Evolutionary conservation across 2,797 vertebrate species (phyloP).

Genomic region (Alcedo atthis): DNA sequence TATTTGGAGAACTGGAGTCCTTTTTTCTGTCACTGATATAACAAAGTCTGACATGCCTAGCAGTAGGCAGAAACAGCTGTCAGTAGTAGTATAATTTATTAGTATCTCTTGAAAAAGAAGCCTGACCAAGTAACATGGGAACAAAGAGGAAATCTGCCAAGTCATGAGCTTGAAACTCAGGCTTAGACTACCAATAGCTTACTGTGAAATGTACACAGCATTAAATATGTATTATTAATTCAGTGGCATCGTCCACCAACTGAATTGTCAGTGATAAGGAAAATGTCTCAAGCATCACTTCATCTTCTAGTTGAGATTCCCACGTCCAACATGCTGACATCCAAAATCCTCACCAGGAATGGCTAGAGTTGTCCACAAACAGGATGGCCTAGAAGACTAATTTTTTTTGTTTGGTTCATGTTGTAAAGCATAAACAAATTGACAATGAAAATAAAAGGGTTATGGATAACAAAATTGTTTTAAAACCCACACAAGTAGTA

Average conservation of each 20-base stretch:
- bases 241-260: neutral
- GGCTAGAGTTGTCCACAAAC: neutral
- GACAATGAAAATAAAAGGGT: accelerated
- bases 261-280: neutral
- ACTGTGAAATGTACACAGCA: neutral
- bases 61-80: slow-evolving; percentile 65
- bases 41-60: slow-evolving; percentile 58
- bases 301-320: neutral
- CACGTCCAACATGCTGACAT: neutral
- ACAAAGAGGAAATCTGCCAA: slow-evolving; percentile 57
- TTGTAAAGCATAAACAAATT: neutral
- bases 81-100: slow-evolving; percentile 64
- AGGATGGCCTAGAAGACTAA: neutral
- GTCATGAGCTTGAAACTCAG: slow-evolving; percentile 11
- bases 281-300: neutral
- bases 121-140: slow-evolving; percentile 34
- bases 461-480: neutral
- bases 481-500: neutral
- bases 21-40: slow-evolving; percentile 53
- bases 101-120: slow-evolving; percentile 21
- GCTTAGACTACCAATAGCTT: neutral
- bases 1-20: slow-evolving; percentile 50
- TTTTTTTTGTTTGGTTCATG: neutral
- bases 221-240: slow-evolving; percentile 62
- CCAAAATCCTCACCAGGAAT: neutral